Evolutionary conservation across 1,140 invertebrate species (phyloP), one percentile per base, ranked within the genome.

Genomic region (Orchesella cincta): DNA sequence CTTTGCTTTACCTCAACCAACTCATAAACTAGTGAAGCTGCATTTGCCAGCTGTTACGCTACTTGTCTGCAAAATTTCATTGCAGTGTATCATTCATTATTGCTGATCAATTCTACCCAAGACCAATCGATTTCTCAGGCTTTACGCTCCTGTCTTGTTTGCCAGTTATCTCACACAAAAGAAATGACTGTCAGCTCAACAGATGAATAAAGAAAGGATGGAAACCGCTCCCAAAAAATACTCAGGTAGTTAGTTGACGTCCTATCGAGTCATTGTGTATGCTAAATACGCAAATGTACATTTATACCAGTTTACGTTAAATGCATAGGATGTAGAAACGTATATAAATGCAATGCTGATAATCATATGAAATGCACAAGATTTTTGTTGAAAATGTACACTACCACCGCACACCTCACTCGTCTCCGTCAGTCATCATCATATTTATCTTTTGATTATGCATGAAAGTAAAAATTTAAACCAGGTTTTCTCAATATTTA

Each of bases 51-150:
- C 29, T 67, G 62, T 67, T 67, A 31, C 62, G 33, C 62, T 8
- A 14, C 33, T 67, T 33, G 26, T 67, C 29, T 67, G 62, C 62
- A 67, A 67, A 67, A 67, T 67, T 67, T 67, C 31, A 67, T 67
- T 67, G 62, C 31, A 67, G 31, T 67, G 26, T 33, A 31, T 67
- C n/a, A 29, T 31, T 67, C 62, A 67, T 31, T 31, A 33, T 33
- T 23, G 62, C 29, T 67, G 26, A 67, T 5, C 3, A 31, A 67
- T 5, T 23, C 29, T 14, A 14, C 62, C 26, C 29, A 67, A 29
- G 3, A 31, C 31, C 26, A 67, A 67, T 67, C 62, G 62, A 67
- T 67, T 67, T 67, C 62, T 67, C 28, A 31, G 31, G 29, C 54
- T 57, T 67, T 67, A 12, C 62, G 23, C n/a, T n/a, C 8, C 31